Base-by-base conservation (phyloP, 2,113 vertebrate genomes). In the Scolopax mira region DNA sequence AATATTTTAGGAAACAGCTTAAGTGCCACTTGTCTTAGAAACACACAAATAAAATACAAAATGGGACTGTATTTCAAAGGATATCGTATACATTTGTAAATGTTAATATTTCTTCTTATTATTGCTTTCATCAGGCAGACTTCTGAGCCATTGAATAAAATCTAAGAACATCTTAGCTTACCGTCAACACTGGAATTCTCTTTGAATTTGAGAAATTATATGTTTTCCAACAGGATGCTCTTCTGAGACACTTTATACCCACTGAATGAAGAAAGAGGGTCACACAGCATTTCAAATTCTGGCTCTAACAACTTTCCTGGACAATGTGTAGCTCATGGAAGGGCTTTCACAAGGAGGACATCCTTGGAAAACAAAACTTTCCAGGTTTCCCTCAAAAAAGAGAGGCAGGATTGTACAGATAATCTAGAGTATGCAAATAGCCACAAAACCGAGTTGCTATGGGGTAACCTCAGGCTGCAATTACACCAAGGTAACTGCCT, bases 281-380 rank as follows among this genome's bases (percentile, higher is more conserved):
- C 41, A 74, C 55, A 28, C 1, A 31, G 18, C 10, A 46, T 23
- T 67, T 64, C 30, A 58, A 9, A 13, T 17, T 6, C 6, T 58
- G 42, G 18, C 9, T 65, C 8, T 79, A 48, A n/a, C 19, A 79
- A 25, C 10, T 51, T 51, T 37, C 3, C 48, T 60, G 16, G 19
- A 25, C 73, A n/a, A 27, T 0, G 1, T 11, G 23, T 17, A 48
- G 4, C 35, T 85, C 1, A 0, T 37, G 39, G 31, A 82, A 64
- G 30, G n/a, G 18, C 24, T 67, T 82, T 54, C 46, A 52, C 8
- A n/a, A n/a, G 3, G 7, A 51, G 1, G 3, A 18, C 28, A 35
- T 16, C 6, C 33, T 33, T 33, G 33, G 27, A 44, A 79, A 89
- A 54, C 4, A 52, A 42, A 73, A 3, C 1, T 51, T 89, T 78